Percentiles rank a stretch among this genome's conserved stretches.
These are phyloP conservation scores for Chaetophractus vellerosus DNA, from an alignment of 2,797 vertebrate species.

Conservation along the genomic window DNA sequence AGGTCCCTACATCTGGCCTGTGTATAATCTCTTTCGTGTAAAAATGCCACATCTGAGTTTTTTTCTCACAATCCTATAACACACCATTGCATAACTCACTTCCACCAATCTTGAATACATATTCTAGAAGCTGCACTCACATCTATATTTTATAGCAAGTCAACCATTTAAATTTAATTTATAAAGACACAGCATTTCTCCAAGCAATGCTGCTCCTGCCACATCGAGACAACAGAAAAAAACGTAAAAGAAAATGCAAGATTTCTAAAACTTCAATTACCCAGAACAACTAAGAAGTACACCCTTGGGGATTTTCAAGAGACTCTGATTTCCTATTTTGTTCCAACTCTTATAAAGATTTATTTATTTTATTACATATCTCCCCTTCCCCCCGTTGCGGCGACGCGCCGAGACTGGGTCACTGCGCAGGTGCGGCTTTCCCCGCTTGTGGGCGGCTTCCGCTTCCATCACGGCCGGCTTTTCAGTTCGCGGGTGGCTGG, in stretches of 20 bases:
- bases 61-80: not conserved
- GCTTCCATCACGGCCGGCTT: too few species aligned
- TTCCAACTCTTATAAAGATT: too few species aligned
- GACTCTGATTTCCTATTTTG: not conserved
- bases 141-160: not conserved
- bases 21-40: not conserved
- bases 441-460: too few species aligned
- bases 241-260: not conserved
- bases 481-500: too few species aligned
- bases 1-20: not conserved
- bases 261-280: slow-evolving; percentile 6
- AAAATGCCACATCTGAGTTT: not conserved
- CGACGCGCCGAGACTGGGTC: too few species aligned
- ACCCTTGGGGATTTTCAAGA: not conserved
- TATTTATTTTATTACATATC: too few species aligned
- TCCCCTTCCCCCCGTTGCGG: too few species aligned
- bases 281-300: not conserved
- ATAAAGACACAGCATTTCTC: not conserved
- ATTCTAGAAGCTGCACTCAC: not conserved
- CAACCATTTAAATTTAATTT: not conserved
- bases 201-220: not conserved
- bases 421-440: too few species aligned
- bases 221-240: slow-evolving; percentile 38
- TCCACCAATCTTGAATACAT: not conserved
- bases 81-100: not conserved